These are phyloP conservation scores for Drosophila mauritiana DNA, from an alignment of 1,140 invertebrate genomes.

Conservation along the genomic window DNA sequence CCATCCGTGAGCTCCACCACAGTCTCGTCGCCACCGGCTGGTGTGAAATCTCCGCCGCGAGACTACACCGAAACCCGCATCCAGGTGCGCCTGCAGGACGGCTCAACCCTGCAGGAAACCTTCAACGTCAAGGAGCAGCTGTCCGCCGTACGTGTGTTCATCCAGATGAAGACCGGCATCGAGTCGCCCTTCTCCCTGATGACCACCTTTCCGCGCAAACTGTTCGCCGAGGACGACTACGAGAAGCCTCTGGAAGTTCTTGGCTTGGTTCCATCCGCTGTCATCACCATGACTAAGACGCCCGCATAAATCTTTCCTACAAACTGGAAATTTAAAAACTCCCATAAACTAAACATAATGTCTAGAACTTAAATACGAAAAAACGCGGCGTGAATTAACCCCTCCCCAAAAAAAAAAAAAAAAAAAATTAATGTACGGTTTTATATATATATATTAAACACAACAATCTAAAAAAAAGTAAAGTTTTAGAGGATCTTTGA, in stretches of 20 bases:
- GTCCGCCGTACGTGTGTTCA: slow-evolving; percentile 91
- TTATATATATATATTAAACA: slow-evolving; percentile 57
- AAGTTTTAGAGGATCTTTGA: neutral
- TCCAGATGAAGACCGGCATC: slow-evolving; percentile 78
- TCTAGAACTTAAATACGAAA: slow-evolving; percentile 27
- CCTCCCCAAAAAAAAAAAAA: neutral
- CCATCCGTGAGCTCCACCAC: slow-evolving; percentile 75
- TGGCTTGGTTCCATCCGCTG: slow-evolving; percentile 92
- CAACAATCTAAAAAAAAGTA: slow-evolving; percentile 18
- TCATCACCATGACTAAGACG: slow-evolving; percentile 88
- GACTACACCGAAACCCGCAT: slow-evolving; percentile 84
- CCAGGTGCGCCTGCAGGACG: slow-evolving; percentile 88
- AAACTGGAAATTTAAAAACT: slow-evolving; percentile 1
- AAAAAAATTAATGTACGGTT: slow-evolving; percentile 51
- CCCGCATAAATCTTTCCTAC: slow-evolving; percentile 40
- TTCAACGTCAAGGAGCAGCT: slow-evolving; percentile 95
- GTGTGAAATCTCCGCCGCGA: slow-evolving; percentile 58
- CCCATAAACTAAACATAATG: slow-evolving; percentile 14
- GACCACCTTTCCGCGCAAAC: slow-evolving; percentile 92
- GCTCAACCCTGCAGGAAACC: slow-evolving; percentile 89
- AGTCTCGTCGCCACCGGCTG: slow-evolving; percentile 36
- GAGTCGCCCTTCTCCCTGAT: slow-evolving; percentile 88
- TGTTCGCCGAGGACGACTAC: slow-evolving; percentile 88
- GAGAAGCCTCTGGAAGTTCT: slow-evolving; percentile 88
- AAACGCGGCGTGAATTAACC: slow-evolving; percentile 38